A percentile compares a stretch with the other conserved stretches of the same genome.
These are phyloP conservation scores for Pollenia labialis DNA, from an alignment of 2,888 invertebrate species.

Conservation along the genomic window DNA sequence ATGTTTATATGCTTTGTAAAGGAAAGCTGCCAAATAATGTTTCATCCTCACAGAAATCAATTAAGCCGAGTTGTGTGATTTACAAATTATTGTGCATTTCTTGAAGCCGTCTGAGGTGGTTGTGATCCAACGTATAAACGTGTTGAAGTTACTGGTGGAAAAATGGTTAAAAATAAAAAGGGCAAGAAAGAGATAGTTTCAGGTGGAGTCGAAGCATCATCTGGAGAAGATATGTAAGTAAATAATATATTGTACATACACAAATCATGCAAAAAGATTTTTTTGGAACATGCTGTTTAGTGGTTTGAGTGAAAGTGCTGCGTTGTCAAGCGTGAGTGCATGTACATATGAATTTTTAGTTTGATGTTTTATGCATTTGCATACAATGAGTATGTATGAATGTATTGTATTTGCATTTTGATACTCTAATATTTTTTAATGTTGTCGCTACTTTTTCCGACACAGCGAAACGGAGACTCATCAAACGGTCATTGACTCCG, in stretches of 20 bases:
- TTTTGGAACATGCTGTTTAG: conserved; percentile 22
- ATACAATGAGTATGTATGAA: conserved; percentile 10
- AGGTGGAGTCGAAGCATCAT: conserved; percentile 81
- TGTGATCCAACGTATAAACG: conserved; percentile 80
- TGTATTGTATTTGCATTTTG: neutral
- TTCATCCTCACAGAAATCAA: conserved; percentile 1
- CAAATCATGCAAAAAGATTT: neutral
- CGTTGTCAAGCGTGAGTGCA: conserved; percentile 72
- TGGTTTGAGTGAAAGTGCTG: conserved; percentile 71
- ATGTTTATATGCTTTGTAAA: neutral
- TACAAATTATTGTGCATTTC: conserved; percentile 67
- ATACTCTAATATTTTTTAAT: conserved; percentile 18
- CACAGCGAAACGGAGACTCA: conserved; percentile 87
- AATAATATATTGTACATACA: conserved; percentile 79
- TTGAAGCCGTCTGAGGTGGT: conserved; percentile 71
- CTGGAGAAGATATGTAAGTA: conserved; percentile 90
- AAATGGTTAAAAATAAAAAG: conserved; percentile 93
- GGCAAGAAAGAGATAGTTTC: conserved; percentile 89
- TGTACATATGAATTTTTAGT: conserved; percentile 19
- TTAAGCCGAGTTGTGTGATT: conserved; percentile 69
- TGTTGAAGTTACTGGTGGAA: conserved; percentile 83
- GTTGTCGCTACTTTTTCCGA: conserved; percentile 78
- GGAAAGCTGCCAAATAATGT: neutral
- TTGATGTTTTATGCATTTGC: conserved; percentile 33
- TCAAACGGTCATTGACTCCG: conserved; percentile 77